These are phyloP conservation scores for Clytia hemisphaerica DNA, from an alignment of 30 jellyfish, hydroid and myxozoan species.

Conservation along the genomic window DNA sequence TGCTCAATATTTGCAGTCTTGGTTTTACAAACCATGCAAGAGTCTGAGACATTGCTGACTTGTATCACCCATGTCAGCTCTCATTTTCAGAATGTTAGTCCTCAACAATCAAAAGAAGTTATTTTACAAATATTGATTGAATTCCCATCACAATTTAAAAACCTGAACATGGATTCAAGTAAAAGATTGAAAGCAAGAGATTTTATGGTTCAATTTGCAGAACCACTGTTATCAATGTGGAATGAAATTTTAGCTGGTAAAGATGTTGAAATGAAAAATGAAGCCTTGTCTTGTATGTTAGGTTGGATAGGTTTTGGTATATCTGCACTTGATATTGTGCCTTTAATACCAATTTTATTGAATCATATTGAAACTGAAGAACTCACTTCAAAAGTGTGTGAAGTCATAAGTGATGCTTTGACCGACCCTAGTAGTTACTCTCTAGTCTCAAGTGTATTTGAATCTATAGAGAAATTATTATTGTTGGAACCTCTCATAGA, in stretches of 20 bases:
- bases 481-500: slow-evolving; percentile 31
- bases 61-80: neutral
- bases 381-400: slow-evolving; percentile 24
- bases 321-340: slow-evolving; percentile 40
- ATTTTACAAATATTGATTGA: slow-evolving; percentile 38
- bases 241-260: slow-evolving; percentile 16
- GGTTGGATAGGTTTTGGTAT: slow-evolving; percentile 84
- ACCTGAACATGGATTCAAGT: slow-evolving; percentile 29
- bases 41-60: neutral
- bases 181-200: slow-evolving; percentile 30
- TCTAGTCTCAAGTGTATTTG: slow-evolving; percentile 47
- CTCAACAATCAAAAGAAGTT: slow-evolving; percentile 7
- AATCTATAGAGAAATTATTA: slow-evolving; percentile 36
- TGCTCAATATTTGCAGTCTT: slow-evolving; percentile 47
- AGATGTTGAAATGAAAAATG: neutral
- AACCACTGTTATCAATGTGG: slow-evolving; percentile 31
- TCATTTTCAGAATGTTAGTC: neutral
- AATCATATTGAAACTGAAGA: slow-evolving; percentile 15
- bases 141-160: slow-evolving; percentile 51
- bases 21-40: slow-evolving; percentile 34
- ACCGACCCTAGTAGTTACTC: slow-evolving; percentile 64
- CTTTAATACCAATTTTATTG: slow-evolving; percentile 36
- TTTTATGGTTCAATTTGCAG: slow-evolving; percentile 21
- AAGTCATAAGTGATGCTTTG: slow-evolving; percentile 46
- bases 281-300: slow-evolving; percentile 32